A percentile compares a stretch with the other conserved stretches of the same genome.
These are phyloP conservation scores for Kryptolebias marmoratus DNA, from an alignment of 2,113 vertebrate species.

Conservation along the genomic window DNA sequence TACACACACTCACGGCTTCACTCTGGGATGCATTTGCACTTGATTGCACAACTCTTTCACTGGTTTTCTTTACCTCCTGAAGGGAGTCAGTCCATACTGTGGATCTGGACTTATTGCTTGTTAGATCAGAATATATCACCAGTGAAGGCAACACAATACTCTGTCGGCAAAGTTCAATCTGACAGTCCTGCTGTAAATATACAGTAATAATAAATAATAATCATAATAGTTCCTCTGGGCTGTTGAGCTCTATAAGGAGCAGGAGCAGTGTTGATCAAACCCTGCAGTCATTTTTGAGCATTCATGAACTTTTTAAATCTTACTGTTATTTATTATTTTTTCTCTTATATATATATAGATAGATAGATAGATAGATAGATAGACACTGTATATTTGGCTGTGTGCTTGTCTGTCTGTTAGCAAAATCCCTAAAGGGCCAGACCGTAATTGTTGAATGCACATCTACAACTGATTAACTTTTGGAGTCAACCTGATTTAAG, in stretches of 20 bases:
- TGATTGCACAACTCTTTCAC: conserved; percentile 57
- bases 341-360: too few species aligned
- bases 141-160: conserved; percentile 6
- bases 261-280: neutral
- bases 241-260: neutral
- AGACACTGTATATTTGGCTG: too few species aligned
- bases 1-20: conserved; percentile 2
- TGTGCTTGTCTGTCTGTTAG: too few species aligned
- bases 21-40: conserved; percentile 39
- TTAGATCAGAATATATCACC: conserved; percentile 26
- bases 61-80: conserved; percentile 46
- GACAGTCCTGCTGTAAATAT: neutral
- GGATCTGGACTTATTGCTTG: conserved; percentile 31
- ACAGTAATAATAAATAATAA: neutral
- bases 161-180: neutral
- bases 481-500: too few species aligned
- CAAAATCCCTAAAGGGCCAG: too few species aligned
- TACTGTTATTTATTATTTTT: neutral
- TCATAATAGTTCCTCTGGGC: neutral
- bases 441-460: too few species aligned
- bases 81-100: conserved; percentile 38
- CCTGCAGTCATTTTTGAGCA: neutral
- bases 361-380: too few species aligned
- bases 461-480: too few species aligned
- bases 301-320: neutral